These are phyloP conservation scores for Meganola albula DNA, from an alignment of 2,888 invertebrate genomes.

Conservation along the genomic window DNA sequence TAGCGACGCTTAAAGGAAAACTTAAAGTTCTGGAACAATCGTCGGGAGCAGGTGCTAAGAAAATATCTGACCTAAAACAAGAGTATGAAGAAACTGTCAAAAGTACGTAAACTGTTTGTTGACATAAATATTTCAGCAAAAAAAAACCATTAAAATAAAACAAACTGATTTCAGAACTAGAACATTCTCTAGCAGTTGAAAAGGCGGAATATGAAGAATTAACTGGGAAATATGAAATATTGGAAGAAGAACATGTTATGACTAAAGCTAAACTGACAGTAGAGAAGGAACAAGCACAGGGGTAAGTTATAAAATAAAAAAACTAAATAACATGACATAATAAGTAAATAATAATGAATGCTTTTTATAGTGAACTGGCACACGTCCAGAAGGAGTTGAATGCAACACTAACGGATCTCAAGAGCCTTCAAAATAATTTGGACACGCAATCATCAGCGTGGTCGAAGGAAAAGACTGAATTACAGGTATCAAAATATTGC, in stretches of 20 bases:
- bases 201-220: constrained; percentile 87
- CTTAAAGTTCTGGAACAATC: constrained; percentile 80
- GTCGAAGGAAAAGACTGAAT: constrained; percentile 83
- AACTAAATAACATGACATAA: background rate
- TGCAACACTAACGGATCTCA: constrained; percentile 80
- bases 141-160: background rate
- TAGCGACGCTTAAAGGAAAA: constrained; percentile 86
- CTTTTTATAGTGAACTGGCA: constrained; percentile 74
- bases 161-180: constrained; percentile 81
- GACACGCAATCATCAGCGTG: constrained; percentile 82
- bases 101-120: too few relatives aligned
- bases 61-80: constrained; percentile 81
- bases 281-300: constrained; percentile 88
- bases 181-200: constrained; percentile 81
- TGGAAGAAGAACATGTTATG: constrained; percentile 90
- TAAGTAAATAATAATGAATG: background rate
- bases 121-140: too few relatives aligned
- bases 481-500: constrained; percentile 72
- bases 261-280: constrained; percentile 88
- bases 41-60: constrained; percentile 79
- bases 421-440: constrained; percentile 79
- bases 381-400: constrained; percentile 80
- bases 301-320: constrained; percentile 50
- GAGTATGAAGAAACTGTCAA: constrained; percentile 82
- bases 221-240: constrained; percentile 87